Conservation (phyloP, 1,140 invertebrate genomes). For the Drosophila ficusphila region DNA sequence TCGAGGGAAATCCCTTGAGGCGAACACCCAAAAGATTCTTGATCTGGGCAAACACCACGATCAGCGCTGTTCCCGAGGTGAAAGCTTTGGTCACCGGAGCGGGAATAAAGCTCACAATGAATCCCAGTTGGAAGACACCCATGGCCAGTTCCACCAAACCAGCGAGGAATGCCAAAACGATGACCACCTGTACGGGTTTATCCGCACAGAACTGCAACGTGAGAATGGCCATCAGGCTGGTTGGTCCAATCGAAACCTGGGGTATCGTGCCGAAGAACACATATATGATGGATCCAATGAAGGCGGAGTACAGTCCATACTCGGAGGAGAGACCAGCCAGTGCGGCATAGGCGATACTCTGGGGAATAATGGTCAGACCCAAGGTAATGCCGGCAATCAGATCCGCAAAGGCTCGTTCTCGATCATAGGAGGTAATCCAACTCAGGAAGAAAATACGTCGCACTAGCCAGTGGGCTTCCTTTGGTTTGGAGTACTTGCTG, state of each 20-base stretch:
- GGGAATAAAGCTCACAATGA: slow-evolving; percentile 97
- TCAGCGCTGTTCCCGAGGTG: slow-evolving; percentile 96
- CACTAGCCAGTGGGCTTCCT: slow-evolving; percentile 69
- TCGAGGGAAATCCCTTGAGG: slow-evolving; percentile 89
- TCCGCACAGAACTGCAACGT: slow-evolving; percentile 90
- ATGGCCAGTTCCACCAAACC: slow-evolving; percentile 91
- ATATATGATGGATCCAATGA: slow-evolving; percentile 91
- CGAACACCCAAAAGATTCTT: slow-evolving; percentile 92
- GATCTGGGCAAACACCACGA: slow-evolving; percentile 94
- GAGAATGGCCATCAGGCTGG: slow-evolving; percentile 91
- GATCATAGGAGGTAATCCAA: slow-evolving; percentile 88
- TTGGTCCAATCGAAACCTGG: slow-evolving; percentile 95
- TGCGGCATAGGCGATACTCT: slow-evolving; percentile 92
- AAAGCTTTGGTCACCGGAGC: slow-evolving; percentile 97
- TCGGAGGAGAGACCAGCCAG: slow-evolving; percentile 90
- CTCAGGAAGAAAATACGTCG: slow-evolving; percentile 85
- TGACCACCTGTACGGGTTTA: slow-evolving; percentile 90
- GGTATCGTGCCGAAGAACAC: slow-evolving; percentile 94
- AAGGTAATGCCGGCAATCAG: slow-evolving; percentile 91
- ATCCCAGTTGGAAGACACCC: slow-evolving; percentile 88
- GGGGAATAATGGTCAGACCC: slow-evolving; percentile 92
- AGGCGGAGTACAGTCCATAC: slow-evolving; percentile 85
- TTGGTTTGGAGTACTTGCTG: slow-evolving; percentile 62
- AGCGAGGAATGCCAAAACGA: slow-evolving; percentile 91
- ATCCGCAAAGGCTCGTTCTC: slow-evolving; percentile 87